Evolutionary conservation across 2,797 vertebrate species (phyloP), one percentile per base, ranked within the genome.

Genomic region (Cephalopachus bancanus): DNA sequence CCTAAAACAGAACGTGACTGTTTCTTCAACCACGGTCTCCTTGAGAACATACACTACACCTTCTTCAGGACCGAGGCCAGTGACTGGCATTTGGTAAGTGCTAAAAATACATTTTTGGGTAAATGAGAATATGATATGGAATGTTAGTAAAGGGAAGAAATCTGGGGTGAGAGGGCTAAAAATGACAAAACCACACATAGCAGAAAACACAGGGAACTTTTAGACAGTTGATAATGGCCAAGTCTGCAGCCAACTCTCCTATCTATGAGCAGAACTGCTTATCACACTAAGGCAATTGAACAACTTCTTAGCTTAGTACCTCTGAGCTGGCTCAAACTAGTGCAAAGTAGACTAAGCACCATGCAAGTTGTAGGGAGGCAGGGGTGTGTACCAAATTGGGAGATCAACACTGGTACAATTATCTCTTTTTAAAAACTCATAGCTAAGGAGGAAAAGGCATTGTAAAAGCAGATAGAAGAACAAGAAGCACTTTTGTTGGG

Each of bases 81-180:
- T 62, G 24, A 95, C 1, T 71, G 69, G 60, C 28, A 89, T 11
- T 28, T 24, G 60, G 7, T 28, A 88, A 57, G 79, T 28, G 12
- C 51, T 91, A 71, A 89, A 71, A 89, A 57, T 22, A 55, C 8
- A 49, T 10, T 89, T 91, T 64, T 72, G 5, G 95, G 51, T 95
- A 83, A 91, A 86, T 83, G 44, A 80, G 55, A 26, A 67, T 49
- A 75, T 53, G 33, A 93, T 51, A 60, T n/a, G 14, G 22, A 65
- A 87, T 14, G 37, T 59, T 30, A 85, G 60, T 30, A 76, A 75
- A 88, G 16, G 64, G 30, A 86, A 22, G 12, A 93, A 85, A 83
- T 30, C 28, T 74, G 12, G 24, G 20, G 14, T 15, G 3, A 79
- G 10, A 9, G 37, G 14, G 24, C 57, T 78, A 86, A 89, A 89